Percentiles rank a stretch among this genome's conserved stretches.
Conservation (phyloP, 2,888 invertebrate species). For the Conops quadrifasciatus region DNA sequence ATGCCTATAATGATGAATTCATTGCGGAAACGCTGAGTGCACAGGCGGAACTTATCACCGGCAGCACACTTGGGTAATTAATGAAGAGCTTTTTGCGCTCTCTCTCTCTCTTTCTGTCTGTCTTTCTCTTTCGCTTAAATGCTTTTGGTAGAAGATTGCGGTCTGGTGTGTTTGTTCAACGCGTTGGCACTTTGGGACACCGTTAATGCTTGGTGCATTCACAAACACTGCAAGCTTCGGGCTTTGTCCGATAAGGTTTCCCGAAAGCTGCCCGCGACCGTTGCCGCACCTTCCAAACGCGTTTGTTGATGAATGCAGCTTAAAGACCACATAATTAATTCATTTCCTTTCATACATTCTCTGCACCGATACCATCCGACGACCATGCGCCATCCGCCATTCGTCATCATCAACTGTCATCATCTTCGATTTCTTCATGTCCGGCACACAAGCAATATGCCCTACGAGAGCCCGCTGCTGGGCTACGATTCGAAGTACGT, state of each 20-base stretch:
- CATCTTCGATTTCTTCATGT: constrained; percentile 39
- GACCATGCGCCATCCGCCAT: constrained; percentile 30
- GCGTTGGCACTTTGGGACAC: not conserved
- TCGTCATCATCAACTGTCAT: constrained; percentile 1
- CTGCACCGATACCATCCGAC: not conserved
- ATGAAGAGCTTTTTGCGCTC: constrained; percentile 21
- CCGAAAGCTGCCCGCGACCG: too few species aligned
- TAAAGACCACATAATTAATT: not conserved
- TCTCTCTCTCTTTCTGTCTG: not conserved
- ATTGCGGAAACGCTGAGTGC: constrained; percentile 85
- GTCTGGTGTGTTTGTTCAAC: not conserved
- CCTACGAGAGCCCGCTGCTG: constrained; percentile 63
- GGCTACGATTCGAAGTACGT: constrained; percentile 64
- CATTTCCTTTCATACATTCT: constrained; percentile 8
- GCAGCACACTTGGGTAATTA: constrained; percentile 83
- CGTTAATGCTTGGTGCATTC: not conserved
- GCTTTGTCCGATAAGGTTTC: not conserved
- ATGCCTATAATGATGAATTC: constrained; percentile 88
- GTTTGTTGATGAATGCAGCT: too few species aligned
- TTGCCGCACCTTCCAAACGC: not conserved
- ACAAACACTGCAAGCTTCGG: not conserved
- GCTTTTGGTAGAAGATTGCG: not conserved
- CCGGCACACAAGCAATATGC: constrained; percentile 51
- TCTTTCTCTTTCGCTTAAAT: not conserved
- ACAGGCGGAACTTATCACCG: constrained; percentile 86